Evolutionary conservation across 2,797 vertebrate genomes (phyloP).

Genomic region (Leptoclinus maculatus): DNA sequence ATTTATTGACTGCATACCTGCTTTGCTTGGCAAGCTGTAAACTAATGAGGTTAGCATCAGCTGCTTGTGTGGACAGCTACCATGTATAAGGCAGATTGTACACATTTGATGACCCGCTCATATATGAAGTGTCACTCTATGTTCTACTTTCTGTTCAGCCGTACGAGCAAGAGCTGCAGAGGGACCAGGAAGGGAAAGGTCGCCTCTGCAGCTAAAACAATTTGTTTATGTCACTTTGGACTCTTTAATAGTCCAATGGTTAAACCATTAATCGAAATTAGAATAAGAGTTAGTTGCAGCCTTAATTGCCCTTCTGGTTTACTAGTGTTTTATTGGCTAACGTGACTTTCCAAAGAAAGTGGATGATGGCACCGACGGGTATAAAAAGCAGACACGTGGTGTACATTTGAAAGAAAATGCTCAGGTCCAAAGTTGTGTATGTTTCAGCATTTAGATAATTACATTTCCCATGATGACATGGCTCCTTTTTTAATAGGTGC

Average conservation of each 20-base stretch:
- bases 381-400: background rate
- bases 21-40: background rate
- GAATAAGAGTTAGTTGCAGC: background rate
- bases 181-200: background rate
- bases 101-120: background rate
- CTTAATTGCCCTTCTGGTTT: background rate
- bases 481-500: background rate
- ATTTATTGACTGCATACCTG: background rate
- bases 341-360: background rate
- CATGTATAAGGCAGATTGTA: background rate
- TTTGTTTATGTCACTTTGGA: background rate
- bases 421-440: background rate
- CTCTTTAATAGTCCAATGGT: background rate
- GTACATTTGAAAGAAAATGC: background rate
- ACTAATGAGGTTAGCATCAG: background rate
- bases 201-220: background rate
- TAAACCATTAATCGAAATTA: background rate
- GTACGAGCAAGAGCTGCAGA: background rate
- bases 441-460: background rate
- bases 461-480: background rate
- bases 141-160: background rate
- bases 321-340: background rate
- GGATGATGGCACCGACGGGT: background rate
- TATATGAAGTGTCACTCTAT: background rate
- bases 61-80: background rate